phyloP scores from a whole-genome alignment of 2,797 vertebrate species.

The Mycteria americana region DNA sequence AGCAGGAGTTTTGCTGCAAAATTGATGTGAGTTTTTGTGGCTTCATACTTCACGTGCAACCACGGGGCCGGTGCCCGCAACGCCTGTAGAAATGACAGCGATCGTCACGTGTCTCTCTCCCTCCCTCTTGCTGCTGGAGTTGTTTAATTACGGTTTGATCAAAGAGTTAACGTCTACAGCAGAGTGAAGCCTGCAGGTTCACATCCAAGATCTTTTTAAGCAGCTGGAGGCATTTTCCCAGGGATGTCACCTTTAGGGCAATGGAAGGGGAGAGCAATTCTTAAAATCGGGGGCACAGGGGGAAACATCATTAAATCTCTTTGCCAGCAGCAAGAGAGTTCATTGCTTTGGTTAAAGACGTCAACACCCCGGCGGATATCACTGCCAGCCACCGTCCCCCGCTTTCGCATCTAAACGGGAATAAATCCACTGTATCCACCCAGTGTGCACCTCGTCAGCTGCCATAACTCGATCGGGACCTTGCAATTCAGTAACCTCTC shows the following conservation, averaged over 20 bases:
- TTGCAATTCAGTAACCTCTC: neutral
- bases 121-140: too few species aligned
- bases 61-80: rapidly evolving
- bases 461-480: neutral
- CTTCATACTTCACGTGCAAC: neutral
- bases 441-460: too few species aligned
- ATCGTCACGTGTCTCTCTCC: rapidly evolving
- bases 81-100: rapidly evolving
- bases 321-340: neutral
- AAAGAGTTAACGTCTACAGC: too few species aligned
- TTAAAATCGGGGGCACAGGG: neutral
- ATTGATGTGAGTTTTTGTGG: neutral
- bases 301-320: neutral
- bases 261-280: neutral
- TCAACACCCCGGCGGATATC: rapidly evolving
- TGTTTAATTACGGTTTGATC: neutral
- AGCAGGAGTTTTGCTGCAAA: neutral
- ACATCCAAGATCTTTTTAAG: neutral
- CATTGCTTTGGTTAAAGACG: neutral
- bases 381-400: neutral
- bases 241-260: neutral
- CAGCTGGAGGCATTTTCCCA: neutral
- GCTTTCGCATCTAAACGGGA: neutral
- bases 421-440: neutral
- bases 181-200: neutral